Base-by-base conservation (phyloP, 2,797 vertebrate species). In the Lithobates sylvaticus region DNA sequence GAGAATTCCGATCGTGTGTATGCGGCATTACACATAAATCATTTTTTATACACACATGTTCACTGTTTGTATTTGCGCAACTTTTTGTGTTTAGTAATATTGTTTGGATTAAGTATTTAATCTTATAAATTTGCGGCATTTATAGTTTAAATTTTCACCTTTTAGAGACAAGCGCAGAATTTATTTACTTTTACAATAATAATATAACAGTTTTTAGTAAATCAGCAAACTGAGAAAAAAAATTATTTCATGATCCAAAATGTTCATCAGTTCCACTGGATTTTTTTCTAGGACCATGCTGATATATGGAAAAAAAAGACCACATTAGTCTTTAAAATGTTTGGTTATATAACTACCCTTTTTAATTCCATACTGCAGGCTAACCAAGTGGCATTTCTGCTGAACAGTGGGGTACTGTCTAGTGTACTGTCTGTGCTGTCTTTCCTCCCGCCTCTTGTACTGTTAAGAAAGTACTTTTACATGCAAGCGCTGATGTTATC, bases 401-500 rank as follows among this genome's bases (percentile, higher is more conserved):
- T 21, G 21, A 61, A 23, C 21, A 23, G 54, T 61, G 21, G 54
- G 54, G 54, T 61, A 23, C 54, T 61, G 54, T 61, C 54, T 23
- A 54, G 50, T 54, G 50, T 54, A 54, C 50, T 13, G 50, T 54
- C 50, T 54, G 50, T 15, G 18, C 50, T 5, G 18, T 61, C 54
- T 23, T 23, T 71, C 69, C 34, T 36, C 12, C 69, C 23, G 47
- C 1, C 34, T 39, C 61, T 9, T 64, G 23, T 78, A 44, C 7
- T 47, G 21, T 44, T 5, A 29, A 2, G 68, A 36, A 44, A 47
- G 61, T 58, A 32, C 69, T 54, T 44, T 26, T 32, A 65, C 34
- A 67, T 68, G 13, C 44, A 80, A n/a, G 70, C 44, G 13, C 68
- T 21, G 68, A 70, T 23, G 67, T 70, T 58, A 34, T 80, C 21